Evolutionary conservation across 2,113 vertebrate species (phyloP), one percentile per base, ranked within the genome.

Genomic region (Tupaia tana): DNA sequence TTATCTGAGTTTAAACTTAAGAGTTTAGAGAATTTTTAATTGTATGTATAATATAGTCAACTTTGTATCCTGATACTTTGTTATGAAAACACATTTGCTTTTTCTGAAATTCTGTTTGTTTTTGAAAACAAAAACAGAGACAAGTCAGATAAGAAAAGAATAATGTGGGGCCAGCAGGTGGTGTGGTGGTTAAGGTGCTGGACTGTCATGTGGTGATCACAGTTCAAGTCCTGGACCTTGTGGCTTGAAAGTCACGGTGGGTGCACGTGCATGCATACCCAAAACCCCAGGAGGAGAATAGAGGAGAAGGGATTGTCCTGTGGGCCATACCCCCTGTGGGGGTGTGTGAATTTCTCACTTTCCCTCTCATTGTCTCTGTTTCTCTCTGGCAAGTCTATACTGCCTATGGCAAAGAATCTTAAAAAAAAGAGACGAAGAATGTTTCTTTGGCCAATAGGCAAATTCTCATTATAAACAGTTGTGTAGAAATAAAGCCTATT

Each of bases 61-160:
- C 81, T 75, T 93, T 95, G 66, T 18, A 90, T 70, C 43, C 14
- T 74, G 34, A 63, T 63, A 29, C 19, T 34, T 27, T 86, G 54
- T 54, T 54, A 73, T 58, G 74, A 92, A 92, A 93, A 74, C 59
- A 7, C 58, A 81, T 92, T 94, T 96, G 61, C 4, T 90, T 43
- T 25, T 89, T 82, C 80, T 3, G 63, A 4, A 88, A 79, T 34
- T 24, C 52, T 59, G 2, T 10, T 64, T 94, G 88, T 86, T 24
- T 43, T 43, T 43, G 43, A 43, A 43, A 43, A 43, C 43, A 43
- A 43, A 43, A 43, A 43, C 43, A 43, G 43, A 94, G 16, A 24
- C 31, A 93, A 97, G 89, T 14, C 89, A 95, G 97, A 92, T 75
- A 52, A 85, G 80, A 96, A 86, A 58, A 78, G 74, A 4, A 70